These are phyloP conservation scores for Propithecus deckenii DNA, from an alignment of 2,797 vertebrate genomes.

Conservation along the genomic window DNA sequence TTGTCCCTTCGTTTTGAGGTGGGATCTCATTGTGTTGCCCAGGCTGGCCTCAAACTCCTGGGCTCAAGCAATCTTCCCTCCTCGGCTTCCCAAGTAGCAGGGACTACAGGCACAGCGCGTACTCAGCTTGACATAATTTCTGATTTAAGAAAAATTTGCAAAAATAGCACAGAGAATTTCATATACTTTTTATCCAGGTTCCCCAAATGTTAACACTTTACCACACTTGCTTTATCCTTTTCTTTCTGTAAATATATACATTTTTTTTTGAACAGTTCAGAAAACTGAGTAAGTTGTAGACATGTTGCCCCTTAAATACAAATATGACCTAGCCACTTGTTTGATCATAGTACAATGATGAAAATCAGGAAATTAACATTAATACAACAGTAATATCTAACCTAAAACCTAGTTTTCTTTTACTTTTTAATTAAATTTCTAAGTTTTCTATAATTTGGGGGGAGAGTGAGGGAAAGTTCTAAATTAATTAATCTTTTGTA, in stretches of 20 bases:
- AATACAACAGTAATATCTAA: neutral
- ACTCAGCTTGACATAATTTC: neutral
- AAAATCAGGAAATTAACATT: neutral
- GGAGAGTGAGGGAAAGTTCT: neutral
- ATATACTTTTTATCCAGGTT: neutral
- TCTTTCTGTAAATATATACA: slow-evolving; percentile 1
- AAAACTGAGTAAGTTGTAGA: neutral
- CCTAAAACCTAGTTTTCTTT: neutral
- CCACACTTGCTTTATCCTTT: neutral
- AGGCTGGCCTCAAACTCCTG: too few relatives aligned
- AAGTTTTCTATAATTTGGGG: slow-evolving; percentile 1
- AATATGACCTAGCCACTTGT: neutral
- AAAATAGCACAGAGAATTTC: neutral
- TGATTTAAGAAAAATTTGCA: neutral
- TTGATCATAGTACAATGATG: neutral
- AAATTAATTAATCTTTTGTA: neutral
- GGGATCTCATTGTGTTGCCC: too few relatives aligned
- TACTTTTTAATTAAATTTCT: slow-evolving; percentile 6
- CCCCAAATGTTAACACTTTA: neutral
- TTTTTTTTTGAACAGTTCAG: neutral
- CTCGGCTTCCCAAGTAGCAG: too few relatives aligned
- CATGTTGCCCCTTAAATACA: neutral
- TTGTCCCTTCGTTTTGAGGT: too few relatives aligned
- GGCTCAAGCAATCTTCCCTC: too few relatives aligned
- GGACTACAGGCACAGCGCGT: too few relatives aligned